Conservation (phyloP, 2,797 vertebrate species). For the Coracias cyanogaster region DNA sequence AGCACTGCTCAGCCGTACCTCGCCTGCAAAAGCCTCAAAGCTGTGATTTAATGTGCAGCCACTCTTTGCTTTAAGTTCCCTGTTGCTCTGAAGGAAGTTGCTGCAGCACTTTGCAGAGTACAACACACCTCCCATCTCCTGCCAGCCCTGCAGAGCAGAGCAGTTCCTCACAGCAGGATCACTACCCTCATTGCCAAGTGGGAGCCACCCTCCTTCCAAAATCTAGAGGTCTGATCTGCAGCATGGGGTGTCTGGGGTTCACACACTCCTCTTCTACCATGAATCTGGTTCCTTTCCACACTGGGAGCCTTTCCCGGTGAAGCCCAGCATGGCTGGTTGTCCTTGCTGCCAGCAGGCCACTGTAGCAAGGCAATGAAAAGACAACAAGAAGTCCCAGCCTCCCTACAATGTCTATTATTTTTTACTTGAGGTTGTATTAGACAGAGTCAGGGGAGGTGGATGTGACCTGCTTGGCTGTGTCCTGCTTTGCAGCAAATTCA, state of each 20-base stretch:
- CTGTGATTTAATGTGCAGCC: background rate
- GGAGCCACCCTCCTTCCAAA: background rate
- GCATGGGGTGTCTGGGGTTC: background rate
- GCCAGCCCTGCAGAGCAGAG: conserved; percentile 25
- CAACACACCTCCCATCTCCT: conserved; percentile 29
- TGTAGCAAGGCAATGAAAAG: background rate
- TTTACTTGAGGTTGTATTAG: background rate
- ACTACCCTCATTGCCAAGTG: background rate
- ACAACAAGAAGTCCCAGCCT: background rate
- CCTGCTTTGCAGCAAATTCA: background rate
- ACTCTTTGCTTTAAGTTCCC: background rate
- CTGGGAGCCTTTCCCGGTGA: background rate
- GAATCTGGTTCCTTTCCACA: background rate
- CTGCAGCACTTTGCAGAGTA: background rate
- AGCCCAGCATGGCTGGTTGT: background rate
- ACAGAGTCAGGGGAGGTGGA: background rate
- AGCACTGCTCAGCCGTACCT: conserved; percentile 3
- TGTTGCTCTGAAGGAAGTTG: conserved; percentile 23
- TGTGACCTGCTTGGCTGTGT: background rate
- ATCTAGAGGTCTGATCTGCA: conserved; percentile 37
- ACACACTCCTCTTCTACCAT: background rate
- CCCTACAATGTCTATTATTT: background rate
- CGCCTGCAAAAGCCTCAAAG: conserved; percentile 11
- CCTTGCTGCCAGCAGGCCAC: background rate
- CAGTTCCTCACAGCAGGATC: background rate